Conservation (phyloP, 2,888 invertebrate species). For the Lithophane socia region DNA sequence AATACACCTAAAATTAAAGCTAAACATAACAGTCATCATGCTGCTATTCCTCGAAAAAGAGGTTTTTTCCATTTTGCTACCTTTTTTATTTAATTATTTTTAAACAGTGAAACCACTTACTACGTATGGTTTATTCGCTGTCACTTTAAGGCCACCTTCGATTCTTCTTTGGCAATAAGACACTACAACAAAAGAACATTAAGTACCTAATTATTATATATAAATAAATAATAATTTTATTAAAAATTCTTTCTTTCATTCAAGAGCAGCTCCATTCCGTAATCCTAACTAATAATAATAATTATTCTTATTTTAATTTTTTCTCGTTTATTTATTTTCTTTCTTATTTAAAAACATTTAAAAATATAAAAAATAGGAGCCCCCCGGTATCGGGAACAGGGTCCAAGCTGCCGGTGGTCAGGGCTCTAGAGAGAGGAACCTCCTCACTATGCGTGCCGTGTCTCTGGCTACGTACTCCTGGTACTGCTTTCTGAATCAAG, state of each 20-base stretch:
- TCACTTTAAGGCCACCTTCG: not conserved
- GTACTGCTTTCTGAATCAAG: no score
- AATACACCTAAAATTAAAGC: conserved; percentile 63
- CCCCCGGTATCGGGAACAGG: no score
- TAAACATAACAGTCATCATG: not conserved
- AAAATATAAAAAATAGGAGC: no score
- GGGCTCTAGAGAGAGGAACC: no score
- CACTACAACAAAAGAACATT: not conserved
- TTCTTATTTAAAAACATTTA: no score
- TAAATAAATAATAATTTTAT: not conserved
- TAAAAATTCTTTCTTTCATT: not conserved
- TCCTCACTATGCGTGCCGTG: no score
- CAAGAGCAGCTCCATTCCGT: not conserved
- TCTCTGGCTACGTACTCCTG: no score
- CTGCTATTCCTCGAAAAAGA: no score
- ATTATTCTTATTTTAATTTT: no score
- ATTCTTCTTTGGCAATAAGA: conserved; percentile 36
- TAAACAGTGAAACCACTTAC: conserved; percentile 34
- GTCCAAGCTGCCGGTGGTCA: no score
- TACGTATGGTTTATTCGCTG: conserved; percentile 27
- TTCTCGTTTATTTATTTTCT: no score
- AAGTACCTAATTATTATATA: not conserved
- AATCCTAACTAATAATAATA: not conserved
- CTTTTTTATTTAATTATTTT: not conserved
- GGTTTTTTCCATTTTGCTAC: not conserved